Evolutionary conservation across 2,113 vertebrate species (phyloP), one percentile per base, ranked within the genome.

Genomic region (Rhinopomastus cyanomelas): DNA sequence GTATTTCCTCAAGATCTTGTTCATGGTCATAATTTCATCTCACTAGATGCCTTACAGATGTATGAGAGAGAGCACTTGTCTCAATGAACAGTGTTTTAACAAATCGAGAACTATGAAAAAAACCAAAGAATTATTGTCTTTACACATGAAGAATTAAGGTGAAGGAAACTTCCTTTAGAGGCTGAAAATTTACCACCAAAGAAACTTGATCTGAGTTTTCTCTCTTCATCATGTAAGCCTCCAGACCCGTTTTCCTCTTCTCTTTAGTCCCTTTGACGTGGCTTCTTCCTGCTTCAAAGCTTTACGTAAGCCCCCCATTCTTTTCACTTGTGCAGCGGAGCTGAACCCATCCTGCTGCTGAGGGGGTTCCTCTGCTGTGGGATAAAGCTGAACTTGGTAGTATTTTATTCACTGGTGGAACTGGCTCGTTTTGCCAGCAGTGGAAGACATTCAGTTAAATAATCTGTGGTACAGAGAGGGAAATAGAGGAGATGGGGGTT

Each of bases 111-210:
- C 34, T 64, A 19, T 23, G 23, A 79, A 29, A 19, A 69, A 81
- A 66, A 65, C 39, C 90, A 90, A 65, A 73, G 46, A 55, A 66
- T 32, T 4, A 71, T 20, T 73, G 4, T 77, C n/a, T 56, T 11
- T 83, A 34, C 3, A 78, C 32, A 12, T 49, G 53, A 32, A 21
- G 32, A 81, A 16, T 29, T 69, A 76, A 62, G 42, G 62, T 75
- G 85, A 78, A 48, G 34, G 66, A 72, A 62, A 60, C 56, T 94
- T 85, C 56, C 46, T 59, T n/a, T 72, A 76, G 51, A 51, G 46
- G 22, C 29, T 87, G 78, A 61, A 90, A 88, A 87, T 55, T 69
- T 57, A 11, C 53, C 26, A 8, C 49, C 12, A 32, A 59, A 79
- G 34, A 27, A 81, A 42, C 46, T 92, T 1, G 2, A 18, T 76